Conservation (phyloP, 2,113 vertebrate genomes). For the Heloderma charlesbogerti region DNA sequence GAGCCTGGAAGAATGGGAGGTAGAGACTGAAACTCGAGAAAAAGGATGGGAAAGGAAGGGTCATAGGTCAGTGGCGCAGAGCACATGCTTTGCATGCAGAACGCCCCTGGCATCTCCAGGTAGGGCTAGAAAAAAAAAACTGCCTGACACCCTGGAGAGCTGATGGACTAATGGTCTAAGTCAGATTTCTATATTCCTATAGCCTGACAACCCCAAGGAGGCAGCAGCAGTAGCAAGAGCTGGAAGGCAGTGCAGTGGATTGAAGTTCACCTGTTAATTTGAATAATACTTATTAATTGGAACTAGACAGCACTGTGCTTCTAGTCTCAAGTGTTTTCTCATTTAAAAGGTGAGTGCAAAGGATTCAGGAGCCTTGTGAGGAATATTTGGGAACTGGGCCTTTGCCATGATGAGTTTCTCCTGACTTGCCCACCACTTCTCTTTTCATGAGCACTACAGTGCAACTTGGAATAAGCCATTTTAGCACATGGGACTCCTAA, state of each 20-base stretch:
- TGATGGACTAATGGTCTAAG: too few relatives aligned
- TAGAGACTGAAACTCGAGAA: fast-evolving
- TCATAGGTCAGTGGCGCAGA: background rate
- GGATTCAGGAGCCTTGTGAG: background rate
- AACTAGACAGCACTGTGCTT: background rate
- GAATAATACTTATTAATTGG: too few relatives aligned
- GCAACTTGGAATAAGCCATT: background rate
- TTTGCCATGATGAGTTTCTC: background rate
- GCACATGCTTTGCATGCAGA: too few relatives aligned
- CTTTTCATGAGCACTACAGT: background rate
- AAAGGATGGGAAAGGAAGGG: background rate
- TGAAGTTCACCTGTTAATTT: background rate
- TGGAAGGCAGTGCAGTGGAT: background rate
- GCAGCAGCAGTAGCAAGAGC: background rate
- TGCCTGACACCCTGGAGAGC: too few relatives aligned
- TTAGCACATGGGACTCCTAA: background rate
- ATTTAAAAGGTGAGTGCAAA: background rate
- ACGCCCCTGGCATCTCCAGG: too few relatives aligned
- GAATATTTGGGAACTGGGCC: background rate
- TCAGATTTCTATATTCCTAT: too few relatives aligned
- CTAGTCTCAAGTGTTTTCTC: background rate
- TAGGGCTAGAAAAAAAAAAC: too few relatives aligned
- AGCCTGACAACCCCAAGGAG: too few relatives aligned
- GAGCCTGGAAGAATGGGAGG: background rate
- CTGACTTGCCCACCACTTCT: background rate